phyloP scores from a whole-genome alignment of 2,797 vertebrate genomes.

The Sternotherus odoratus region DNA sequence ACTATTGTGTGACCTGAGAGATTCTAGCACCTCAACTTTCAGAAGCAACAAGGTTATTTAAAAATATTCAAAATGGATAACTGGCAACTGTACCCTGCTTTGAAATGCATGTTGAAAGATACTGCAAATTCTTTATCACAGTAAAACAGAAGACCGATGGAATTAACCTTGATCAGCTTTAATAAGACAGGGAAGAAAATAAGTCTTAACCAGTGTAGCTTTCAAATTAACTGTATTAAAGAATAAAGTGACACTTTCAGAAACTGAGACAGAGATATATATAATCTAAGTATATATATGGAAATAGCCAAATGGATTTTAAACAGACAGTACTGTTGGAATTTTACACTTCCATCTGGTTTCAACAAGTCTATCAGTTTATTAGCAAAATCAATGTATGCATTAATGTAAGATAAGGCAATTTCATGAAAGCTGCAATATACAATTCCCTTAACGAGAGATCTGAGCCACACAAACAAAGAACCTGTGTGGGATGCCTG shows the following conservation, averaged over 20 bases:
- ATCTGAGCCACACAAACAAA: neutral
- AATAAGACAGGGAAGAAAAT: neutral
- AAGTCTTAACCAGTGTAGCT: neutral
- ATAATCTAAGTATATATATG: neutral
- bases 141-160: neutral
- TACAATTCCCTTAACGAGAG: neutral
- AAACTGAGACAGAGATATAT: neutral
- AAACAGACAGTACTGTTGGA: neutral
- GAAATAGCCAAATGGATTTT: too few relatives aligned
- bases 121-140: neutral
- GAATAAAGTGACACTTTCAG: neutral
- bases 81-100: neutral
- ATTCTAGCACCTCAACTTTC: neutral
- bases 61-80: neutral
- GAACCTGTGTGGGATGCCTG: neutral
- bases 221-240: neutral
- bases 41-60: neutral
- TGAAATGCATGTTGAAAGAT: neutral
- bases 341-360: neutral
- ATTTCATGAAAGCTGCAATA: conserved; percentile 31
- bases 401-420: neutral
- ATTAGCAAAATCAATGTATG: neutral
- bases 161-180: neutral
- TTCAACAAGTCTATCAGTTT: neutral
- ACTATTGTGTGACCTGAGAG: neutral